Conservation (phyloP, 1,140 invertebrate species). For the Matsumurasca onukii region DNA sequence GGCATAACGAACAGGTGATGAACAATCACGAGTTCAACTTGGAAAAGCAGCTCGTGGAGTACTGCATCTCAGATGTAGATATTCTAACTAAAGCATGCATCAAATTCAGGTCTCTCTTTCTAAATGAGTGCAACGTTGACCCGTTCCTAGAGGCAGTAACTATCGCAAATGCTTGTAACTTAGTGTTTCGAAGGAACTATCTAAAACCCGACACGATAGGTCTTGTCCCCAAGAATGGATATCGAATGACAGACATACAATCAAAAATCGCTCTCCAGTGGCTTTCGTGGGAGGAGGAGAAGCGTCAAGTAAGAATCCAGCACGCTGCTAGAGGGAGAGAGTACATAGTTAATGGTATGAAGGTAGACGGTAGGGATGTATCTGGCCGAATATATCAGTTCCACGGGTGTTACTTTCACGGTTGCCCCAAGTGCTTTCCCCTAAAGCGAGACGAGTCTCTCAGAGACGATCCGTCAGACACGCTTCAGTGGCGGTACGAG, state of each 20-base stretch:
- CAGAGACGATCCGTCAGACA: slow-evolving; percentile 1
- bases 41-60: slow-evolving; percentile 18
- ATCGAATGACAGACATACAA: slow-evolving; percentile 25
- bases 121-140: not conserved
- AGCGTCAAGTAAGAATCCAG: slow-evolving; percentile 13
- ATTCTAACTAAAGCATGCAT: slow-evolving; percentile 34
- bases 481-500: not conserved
- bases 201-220: slow-evolving; percentile 26
- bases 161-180: slow-evolving; percentile 3
- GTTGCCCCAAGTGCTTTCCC: slow-evolving; percentile 19
- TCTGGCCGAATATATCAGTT: slow-evolving; percentile 19
- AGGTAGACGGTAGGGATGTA: slow-evolving; percentile 19
- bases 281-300: slow-evolving; percentile 14
- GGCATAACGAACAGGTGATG: slow-evolving; percentile 19
- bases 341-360: not conserved
- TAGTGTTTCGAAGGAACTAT: slow-evolving; percentile 1
- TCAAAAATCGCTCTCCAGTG: slow-evolving; percentile 14
- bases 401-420: slow-evolving; percentile 29
- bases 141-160: slow-evolving; percentile 10
- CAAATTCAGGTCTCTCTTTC: not conserved
- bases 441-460: not conserved
- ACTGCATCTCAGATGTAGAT: slow-evolving; percentile 34
- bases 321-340: slow-evolving; percentile 18
- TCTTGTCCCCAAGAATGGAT: not conserved
- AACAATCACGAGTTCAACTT: slow-evolving; percentile 29